Evolutionary conservation across 2,797 vertebrate species (phyloP).

Genomic region (Denticeps clupeoides): DNA sequence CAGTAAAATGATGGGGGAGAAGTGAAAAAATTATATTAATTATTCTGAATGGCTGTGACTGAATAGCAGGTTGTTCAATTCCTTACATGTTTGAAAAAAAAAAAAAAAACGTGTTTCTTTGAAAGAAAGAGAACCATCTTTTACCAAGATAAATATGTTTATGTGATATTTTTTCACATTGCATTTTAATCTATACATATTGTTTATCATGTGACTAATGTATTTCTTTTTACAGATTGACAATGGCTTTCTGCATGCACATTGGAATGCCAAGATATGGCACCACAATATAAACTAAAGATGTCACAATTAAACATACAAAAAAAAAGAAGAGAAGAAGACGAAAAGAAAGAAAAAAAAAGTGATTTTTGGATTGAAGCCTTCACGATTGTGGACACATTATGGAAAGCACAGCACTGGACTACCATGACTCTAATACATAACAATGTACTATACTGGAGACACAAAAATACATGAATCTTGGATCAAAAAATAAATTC

Average conservation of each 20-base stretch:
- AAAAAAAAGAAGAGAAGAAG: constrained; percentile 35
- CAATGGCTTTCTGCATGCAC: constrained; percentile 75
- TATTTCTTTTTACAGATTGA: constrained; percentile 46
- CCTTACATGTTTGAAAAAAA: constrained; percentile 22
- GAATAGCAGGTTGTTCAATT: too few relatives aligned
- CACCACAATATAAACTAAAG: constrained; percentile 70
- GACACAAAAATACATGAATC: constrained; percentile 68
- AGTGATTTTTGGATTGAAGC: constrained; percentile 55
- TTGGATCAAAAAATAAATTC: constrained; percentile 62
- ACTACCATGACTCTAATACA: constrained; percentile 61
- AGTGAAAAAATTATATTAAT: constrained; percentile 16
- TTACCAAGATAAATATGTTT: constrained; percentile 57
- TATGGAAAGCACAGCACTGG: constrained; percentile 54
- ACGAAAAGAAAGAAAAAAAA: constrained; percentile 55
- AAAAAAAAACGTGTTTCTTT: too few relatives aligned
- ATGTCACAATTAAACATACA: constrained; percentile 30
- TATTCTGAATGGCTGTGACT: too few relatives aligned
- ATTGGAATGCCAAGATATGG: constrained; percentile 73
- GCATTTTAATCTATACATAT: constrained; percentile 54
- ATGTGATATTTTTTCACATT: constrained; percentile 57
- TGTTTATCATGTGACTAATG: constrained; percentile 45
- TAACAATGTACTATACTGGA: constrained; percentile 65
- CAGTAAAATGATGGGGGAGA: constrained; percentile 25
- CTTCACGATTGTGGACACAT: constrained; percentile 56
- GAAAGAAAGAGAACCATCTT: too few relatives aligned